Evolutionary conservation across 1,140 invertebrate genomes (phyloP), one percentile per base, ranked within the genome.

Genomic region (Drosophila guanche): DNA sequence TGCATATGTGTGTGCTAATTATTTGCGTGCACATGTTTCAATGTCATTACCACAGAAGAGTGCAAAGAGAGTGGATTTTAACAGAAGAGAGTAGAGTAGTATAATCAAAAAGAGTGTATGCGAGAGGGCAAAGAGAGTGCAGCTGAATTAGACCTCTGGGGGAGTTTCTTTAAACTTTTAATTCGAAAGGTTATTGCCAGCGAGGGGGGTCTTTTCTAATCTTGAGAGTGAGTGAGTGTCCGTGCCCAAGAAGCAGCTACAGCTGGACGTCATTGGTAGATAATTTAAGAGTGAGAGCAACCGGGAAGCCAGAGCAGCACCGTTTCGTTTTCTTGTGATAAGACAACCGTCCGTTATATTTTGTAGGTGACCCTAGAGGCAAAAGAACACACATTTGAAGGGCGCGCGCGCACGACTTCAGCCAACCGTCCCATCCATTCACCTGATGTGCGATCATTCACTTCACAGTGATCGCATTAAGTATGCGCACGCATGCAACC

Each of bases 311-410:
- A 80, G 81, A 76, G 48, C 16, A 57, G 60, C 37, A 47, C 29
- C 16, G 23, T 33, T 58, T n/a, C 46, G 20, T 46, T 47, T 46
- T 58, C 33, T 56, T 76, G 61, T 74, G 80, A 84, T 84, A 84
- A 84, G 79, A 73, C 53, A 45, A 20, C 22, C 37, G 52, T 45
- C 66, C 53, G 66, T 40, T 68, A 23, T 29, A 50, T 63, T 84
- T 85, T 85, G 77, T 80, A 85, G 80, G 80, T 85, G 80, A 85
- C 80, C 80, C 73, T 66, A 62, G 37, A 54, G 40, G 14, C 48
- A 71, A 80, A 80, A 68, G 81, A 73, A 53, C 37, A 37, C 56
- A 75, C 56, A 66, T 81, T 85, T 85, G 81, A 85, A 85, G 80
- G 80, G 80, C 80, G 62, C 58, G 33, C 33, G 33, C 29, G 29